Evolutionary conservation across 2,113 vertebrate species (phyloP), one percentile per base, ranked within the genome.

Genomic region (Oreotrochilus melanogaster): DNA sequence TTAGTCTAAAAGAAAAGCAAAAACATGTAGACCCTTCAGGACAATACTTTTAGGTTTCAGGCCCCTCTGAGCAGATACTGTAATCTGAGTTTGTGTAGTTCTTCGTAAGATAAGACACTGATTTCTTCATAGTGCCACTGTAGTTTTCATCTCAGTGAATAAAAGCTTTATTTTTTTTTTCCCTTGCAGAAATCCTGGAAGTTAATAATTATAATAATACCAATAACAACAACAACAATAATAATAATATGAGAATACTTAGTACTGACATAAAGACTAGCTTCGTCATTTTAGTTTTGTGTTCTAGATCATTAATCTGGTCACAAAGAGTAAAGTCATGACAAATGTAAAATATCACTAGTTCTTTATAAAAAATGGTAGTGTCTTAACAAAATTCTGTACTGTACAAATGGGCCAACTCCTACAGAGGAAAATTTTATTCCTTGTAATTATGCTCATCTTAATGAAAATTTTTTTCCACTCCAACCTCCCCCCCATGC

Each of bases 391-490:
- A 69, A 87, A 83, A 62, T 48, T 71, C 4, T 37, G 3, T 48
- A 48, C 12, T 65, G 21, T 39, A 42, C 25, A 86, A 66, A 51
- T 10, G 3, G 3, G 5, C 53, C 43, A 35, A 19, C 4, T 60
- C 6, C 51, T 62, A 39, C 43, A 91, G 22, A 83, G 27, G 27
- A 76, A 94, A 94, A 25, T 92, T 95, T 67, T 82, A 91, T 92
- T 92, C 14, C 51, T 88, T 30, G 5, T 78, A 75, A 69, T 76
- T 82, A 53, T 3, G 5, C 70, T 47, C 16, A 33, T 64, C 31
- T 48, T 83, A 74, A 70, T 21, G 4, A 76, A 8, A 13, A 50
- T 31, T 3, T 70, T 69, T 45, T 30, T 96, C 86, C 39, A 39
- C 39, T 39, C 39, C 39, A 39, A 4, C 39, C 39, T 39, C 18